Evolutionary conservation across 1,140 invertebrate species (phyloP).

Genomic region (Drosophila sechellia): DNA sequence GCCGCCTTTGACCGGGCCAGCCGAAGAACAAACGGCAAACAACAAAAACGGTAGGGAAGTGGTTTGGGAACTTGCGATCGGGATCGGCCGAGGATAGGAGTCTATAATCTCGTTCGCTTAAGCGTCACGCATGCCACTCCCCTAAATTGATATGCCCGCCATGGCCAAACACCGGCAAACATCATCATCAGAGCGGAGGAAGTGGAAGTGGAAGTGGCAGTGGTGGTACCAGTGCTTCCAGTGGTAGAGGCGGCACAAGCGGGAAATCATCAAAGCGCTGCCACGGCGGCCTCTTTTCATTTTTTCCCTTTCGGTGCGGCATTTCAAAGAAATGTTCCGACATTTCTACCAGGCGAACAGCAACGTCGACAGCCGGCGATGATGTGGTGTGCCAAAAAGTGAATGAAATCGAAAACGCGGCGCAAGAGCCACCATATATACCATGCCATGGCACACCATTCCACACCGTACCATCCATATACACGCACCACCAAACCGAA

Average conservation of each 20-base stretch:
- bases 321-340: slow-evolving; percentile 82
- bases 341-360: slow-evolving; percentile 77
- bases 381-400: slow-evolving; percentile 74
- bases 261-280: slow-evolving; percentile 80
- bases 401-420: slow-evolving; percentile 70
- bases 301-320: slow-evolving; percentile 68
- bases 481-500: slow-evolving; percentile 41
- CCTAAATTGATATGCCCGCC: slow-evolving; percentile 78
- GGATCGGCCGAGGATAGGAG: slow-evolving; percentile 7
- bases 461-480: slow-evolving; percentile 19
- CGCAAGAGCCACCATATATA: slow-evolving; percentile 25
- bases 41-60: background rate
- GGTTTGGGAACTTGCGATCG: slow-evolving; percentile 7
- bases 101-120: slow-evolving; percentile 80
- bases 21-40: background rate
- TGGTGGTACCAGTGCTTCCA: slow-evolving; percentile 34
- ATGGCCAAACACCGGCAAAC: slow-evolving; percentile 75
- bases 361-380: slow-evolving; percentile 50
- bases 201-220: slow-evolving; percentile 32
- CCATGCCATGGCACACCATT: background rate
- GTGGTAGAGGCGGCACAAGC: slow-evolving; percentile 53
- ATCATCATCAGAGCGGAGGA: slow-evolving; percentile 68
- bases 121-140: slow-evolving; percentile 80
- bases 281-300: slow-evolving; percentile 66
- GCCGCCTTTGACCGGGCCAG: slow-evolving; percentile 41